Evolutionary conservation across 2,888 invertebrate genomes (phyloP), one percentile per base, ranked within the genome.

Genomic region (Serripes groenlandicus): DNA sequence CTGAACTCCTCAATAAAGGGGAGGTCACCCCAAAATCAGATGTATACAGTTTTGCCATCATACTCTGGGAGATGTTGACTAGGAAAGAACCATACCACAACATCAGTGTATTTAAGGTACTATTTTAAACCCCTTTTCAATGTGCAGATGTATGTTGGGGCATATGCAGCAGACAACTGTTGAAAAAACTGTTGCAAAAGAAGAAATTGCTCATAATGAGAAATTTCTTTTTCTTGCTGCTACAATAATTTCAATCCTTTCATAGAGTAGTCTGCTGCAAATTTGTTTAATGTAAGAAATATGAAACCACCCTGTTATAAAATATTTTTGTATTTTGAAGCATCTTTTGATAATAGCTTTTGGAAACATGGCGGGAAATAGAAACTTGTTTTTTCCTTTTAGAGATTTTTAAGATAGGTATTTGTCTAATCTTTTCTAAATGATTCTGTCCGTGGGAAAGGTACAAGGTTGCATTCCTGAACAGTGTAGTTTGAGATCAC

Each of bases 51-150:
- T 93, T 92, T 87, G 93, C 88, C 0, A 84, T 94, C 28, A 90
- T 94, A 26, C 86, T 94, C 52, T 94, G 93, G 93, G 94, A 93
- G 85, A 93, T 94, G 94, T 74, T 93, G 70, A 92, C 93, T 0
- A 88, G 92, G 72, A 72, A 90, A 73, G 83, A 85, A 49, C 94
- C 94, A 3, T 93, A 93, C 79, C 84, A 90, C 34, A 90, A 89
- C 32, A 89, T 89, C 72, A 90, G 91, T 34, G 88, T 92, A 26
- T 94, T 91, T 80, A 92, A 93, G 92, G 94, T 93, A 58, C 52
- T 15, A 23, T 49, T 49, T 15, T 5, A 49, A 49, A 49, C 15
- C 49, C 49, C 21, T 5, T 15, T 49, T 2, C 3, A 21, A 3
- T 5, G n/a, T 49, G 15, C 49, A 49, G 7, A 3, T 2, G 15